Evolutionary conservation across 1,140 invertebrate species (phyloP).

Genomic region (Rhopalosiphum padi): DNA sequence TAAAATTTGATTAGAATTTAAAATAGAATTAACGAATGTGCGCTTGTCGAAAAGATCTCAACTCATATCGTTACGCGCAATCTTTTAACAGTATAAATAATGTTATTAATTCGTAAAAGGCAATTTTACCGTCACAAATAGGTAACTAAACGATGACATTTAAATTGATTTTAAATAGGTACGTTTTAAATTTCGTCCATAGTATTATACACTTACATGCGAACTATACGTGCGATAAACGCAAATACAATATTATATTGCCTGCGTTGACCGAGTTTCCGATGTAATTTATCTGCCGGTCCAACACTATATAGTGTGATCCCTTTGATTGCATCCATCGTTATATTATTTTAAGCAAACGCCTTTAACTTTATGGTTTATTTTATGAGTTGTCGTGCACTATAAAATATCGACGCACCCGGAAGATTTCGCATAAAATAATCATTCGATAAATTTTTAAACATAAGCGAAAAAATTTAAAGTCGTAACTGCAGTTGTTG

Average conservation of each 20-base stretch:
- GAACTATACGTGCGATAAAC: neutral
- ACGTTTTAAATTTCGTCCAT: too few species aligned
- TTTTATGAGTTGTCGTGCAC: neutral
- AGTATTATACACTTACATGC: neutral
- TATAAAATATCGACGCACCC: neutral
- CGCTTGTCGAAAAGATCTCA: too few species aligned
- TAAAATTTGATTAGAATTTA: too few species aligned
- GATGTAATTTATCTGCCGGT: neutral
- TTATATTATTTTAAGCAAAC: neutral
- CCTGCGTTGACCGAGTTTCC: neutral
- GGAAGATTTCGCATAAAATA: neutral
- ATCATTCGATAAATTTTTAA: neutral
- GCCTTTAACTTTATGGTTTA: neutral
- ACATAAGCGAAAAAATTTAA: neutral
- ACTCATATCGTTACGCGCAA: too few species aligned
- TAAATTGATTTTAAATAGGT: too few species aligned
- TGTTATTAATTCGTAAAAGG: too few species aligned
- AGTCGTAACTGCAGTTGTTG: too few species aligned
- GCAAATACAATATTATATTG: neutral
- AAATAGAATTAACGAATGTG: too few species aligned
- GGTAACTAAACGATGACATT: too few species aligned
- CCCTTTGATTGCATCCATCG: neutral
- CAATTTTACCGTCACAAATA: too few species aligned
- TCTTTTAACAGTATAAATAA: too few species aligned
- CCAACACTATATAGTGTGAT: neutral